Evolutionary conservation across 2,888 invertebrate species (phyloP).

Genomic region (Incurvaria masculella): DNA sequence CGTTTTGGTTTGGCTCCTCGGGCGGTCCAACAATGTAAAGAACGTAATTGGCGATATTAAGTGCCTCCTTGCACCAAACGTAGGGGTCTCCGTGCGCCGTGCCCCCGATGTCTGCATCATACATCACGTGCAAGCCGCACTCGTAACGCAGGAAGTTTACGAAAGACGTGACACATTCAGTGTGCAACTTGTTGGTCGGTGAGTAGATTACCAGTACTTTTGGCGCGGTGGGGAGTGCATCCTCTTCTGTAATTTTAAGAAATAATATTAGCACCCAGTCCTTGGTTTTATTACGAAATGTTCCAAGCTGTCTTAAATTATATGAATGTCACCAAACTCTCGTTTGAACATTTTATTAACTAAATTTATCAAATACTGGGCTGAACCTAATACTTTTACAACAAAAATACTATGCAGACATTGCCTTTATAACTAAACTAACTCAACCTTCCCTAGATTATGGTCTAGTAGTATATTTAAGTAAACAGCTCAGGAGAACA

Average conservation of each 20-base stretch:
- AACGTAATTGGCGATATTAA: slow-evolving; percentile 31
- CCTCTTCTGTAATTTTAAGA: slow-evolving; percentile 28
- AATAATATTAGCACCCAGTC: no score
- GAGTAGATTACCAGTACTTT: slow-evolving; percentile 42
- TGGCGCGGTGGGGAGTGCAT: slow-evolving; percentile 35
- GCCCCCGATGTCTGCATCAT: slow-evolving; percentile 34
- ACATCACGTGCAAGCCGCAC: slow-evolving; percentile 39
- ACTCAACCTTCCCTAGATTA: no score
- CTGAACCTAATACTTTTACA: no score
- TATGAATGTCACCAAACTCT: no score
- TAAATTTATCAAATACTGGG: no score
- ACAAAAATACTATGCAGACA: no score
- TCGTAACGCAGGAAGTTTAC: slow-evolving; percentile 36
- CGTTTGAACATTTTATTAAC: no score
- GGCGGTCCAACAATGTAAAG: slow-evolving; percentile 40
- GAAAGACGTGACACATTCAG: slow-evolving; percentile 38
- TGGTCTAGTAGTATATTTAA: no score
- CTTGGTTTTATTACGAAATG: no score
- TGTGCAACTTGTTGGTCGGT: slow-evolving; percentile 34
- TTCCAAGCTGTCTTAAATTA: no score
- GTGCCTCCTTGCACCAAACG: slow-evolving; percentile 39
- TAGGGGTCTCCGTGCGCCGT: slow-evolving; percentile 34
- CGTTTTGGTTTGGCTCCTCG: slow-evolving; percentile 29
- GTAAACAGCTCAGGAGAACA: no score
- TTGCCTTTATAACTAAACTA: no score